These are phyloP conservation scores for Platysternon megacephalum DNA, from an alignment of 2,113 vertebrate species.

Conservation along the genomic window DNA sequence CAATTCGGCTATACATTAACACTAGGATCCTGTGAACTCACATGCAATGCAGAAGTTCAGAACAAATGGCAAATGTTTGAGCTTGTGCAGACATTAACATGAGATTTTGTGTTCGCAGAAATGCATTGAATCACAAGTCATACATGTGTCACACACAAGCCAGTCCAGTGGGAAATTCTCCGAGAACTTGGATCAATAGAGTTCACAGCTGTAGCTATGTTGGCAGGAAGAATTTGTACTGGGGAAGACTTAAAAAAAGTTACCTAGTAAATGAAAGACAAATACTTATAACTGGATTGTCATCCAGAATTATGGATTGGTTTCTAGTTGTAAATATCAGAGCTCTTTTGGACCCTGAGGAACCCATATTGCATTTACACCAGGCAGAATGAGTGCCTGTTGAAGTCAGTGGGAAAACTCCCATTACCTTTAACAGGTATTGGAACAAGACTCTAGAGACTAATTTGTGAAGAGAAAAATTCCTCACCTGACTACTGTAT, in stretches of 20 bases:
- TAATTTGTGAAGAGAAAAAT: conserved; percentile 22
- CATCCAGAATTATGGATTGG: not conserved
- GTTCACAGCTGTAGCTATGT: not conserved
- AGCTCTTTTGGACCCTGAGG: not conserved
- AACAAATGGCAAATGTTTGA: not conserved
- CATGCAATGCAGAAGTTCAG: not conserved
- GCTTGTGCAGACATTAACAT: not conserved
- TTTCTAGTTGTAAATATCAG: not conserved
- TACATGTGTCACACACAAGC: not conserved
- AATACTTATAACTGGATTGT: not conserved
- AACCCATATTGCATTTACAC: accelerated
- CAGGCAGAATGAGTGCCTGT: not conserved
- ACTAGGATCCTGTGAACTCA: not conserved
- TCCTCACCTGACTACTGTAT: not conserved
- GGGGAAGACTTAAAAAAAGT: not conserved
- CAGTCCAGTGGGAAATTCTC: not conserved
- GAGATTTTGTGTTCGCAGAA: not conserved
- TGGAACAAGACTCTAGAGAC: not conserved
- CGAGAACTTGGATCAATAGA: not conserved
- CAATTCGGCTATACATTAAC: not conserved
- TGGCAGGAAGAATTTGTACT: not conserved
- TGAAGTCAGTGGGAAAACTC: not conserved
- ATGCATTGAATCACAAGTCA: too few species aligned
- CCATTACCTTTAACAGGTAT: not conserved
- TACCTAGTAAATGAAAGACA: not conserved